Conservation (phyloP, 2,113 vertebrate species). For the Salvelinus fontinalis region DNA sequence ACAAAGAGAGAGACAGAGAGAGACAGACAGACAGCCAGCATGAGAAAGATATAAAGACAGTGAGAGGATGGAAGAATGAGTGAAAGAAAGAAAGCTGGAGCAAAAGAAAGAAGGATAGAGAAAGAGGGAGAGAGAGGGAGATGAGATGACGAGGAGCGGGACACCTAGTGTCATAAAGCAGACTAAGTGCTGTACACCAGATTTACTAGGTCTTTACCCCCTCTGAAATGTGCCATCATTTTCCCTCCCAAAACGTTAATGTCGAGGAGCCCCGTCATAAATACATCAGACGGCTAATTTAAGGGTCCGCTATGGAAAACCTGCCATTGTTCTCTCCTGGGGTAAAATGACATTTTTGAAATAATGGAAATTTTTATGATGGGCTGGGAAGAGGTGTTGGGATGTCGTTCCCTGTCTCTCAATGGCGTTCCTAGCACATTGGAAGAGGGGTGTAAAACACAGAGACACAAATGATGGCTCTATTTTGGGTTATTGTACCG, state of each 20-base stretch:
- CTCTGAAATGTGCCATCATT: constrained; percentile 62
- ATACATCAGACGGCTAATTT: constrained; percentile 63
- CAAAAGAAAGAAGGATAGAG: constrained; percentile 15
- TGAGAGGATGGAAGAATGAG: constrained; percentile 19
- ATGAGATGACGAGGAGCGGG: constrained; percentile 18
- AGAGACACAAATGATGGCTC: constrained; percentile 21
- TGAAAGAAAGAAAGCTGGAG: constrained; percentile 6
- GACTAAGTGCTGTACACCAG: constrained; percentile 56
- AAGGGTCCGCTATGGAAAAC: constrained; percentile 45
- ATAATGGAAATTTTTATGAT: constrained; percentile 58
- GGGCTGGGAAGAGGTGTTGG: constrained; percentile 37
- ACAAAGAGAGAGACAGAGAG: neutral
- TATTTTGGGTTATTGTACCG: constrained; percentile 20
- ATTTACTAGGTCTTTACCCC: constrained; percentile 64
- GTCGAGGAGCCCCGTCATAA: constrained; percentile 57
- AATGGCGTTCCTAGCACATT: constrained; percentile 9
- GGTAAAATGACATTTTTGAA: constrained; percentile 32
- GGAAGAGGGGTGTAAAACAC: neutral
- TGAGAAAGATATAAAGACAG: neutral
- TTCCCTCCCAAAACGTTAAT: constrained; percentile 66
- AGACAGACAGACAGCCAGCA: constrained; percentile 27
- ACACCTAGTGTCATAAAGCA: constrained; percentile 57
- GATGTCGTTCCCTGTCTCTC: neutral
- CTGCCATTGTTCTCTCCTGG: constrained; percentile 58
- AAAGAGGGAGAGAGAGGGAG: constrained; percentile 9